Percentiles rank a stretch among this genome's conserved stretches.
phyloP scores from a whole-genome alignment of 2,797 vertebrate genomes.

The Moxostoma hubbsi region DNA sequence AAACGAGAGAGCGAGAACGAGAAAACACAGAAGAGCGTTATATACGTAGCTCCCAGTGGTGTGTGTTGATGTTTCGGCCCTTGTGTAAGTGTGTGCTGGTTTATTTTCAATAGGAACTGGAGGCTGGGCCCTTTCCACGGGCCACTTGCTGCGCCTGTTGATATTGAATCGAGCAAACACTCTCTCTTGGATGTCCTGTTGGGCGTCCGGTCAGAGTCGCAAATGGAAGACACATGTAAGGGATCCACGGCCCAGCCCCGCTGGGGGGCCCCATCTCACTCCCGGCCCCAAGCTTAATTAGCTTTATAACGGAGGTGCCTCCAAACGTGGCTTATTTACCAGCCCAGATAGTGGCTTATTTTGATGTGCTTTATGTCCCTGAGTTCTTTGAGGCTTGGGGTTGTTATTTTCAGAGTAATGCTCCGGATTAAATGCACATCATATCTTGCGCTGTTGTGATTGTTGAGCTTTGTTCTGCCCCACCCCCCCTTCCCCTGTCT shows the following conservation, averaged over 20 bases:
- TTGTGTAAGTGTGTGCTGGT: conserved; percentile 63
- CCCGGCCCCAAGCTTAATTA: conserved; percentile 51
- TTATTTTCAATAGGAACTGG: conserved; percentile 78
- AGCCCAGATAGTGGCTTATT: conserved; percentile 49
- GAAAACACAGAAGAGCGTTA: conserved; percentile 29
- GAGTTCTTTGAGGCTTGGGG: conserved; percentile 43
- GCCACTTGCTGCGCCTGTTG: conserved; percentile 75
- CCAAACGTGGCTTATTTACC: conserved; percentile 48
- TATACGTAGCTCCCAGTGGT: conserved; percentile 61
- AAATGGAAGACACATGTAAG: conserved; percentile 78
- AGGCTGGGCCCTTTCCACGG: conserved; percentile 56
- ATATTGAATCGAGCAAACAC: conserved; percentile 80
- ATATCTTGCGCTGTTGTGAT: conserved; percentile 58
- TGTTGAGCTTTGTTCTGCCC: conserved; percentile 41
- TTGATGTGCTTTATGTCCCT: conserved; percentile 50
- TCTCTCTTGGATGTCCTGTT: conserved; percentile 82
- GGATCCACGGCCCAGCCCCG: conserved; percentile 24
- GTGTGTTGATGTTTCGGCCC: conserved; percentile 72
- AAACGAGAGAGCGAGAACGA: conserved; percentile 59
- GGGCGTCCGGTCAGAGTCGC: conserved; percentile 75
- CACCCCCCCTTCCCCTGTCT: conserved; percentile 37
- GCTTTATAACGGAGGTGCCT: conserved; percentile 44
- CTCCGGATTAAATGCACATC: conserved; percentile 47
- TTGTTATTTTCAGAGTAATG: conserved; percentile 57
- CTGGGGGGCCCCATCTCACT: conserved; percentile 34